These are phyloP conservation scores for Euspilapteryx auroguttella DNA, from an alignment of 2,888 invertebrate genomes.

Conservation along the genomic window DNA sequence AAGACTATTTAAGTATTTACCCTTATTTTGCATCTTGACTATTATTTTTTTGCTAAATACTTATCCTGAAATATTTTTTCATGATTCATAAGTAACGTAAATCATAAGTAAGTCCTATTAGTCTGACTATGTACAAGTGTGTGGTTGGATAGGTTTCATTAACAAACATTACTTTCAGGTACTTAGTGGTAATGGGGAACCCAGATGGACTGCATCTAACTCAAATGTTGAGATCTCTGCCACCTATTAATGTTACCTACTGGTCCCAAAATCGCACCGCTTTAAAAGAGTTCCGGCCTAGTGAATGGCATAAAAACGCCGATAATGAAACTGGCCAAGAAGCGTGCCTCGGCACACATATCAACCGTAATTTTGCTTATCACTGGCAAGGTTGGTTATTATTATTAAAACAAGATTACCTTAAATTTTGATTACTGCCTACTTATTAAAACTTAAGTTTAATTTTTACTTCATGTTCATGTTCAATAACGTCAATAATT, in stretches of 20 bases:
- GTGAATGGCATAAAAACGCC: conserved; percentile 38
- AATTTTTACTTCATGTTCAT: too few species aligned
- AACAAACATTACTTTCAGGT: conserved; percentile 21
- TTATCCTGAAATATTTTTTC: too few species aligned
- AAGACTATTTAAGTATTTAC: too few species aligned
- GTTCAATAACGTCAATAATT: too few species aligned
- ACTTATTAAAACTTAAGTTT: too few species aligned
- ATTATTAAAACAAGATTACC: not conserved
- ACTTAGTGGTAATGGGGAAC: conserved; percentile 39
- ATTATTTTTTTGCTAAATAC: too few species aligned
- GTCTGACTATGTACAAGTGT: not conserved
- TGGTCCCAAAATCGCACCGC: conserved; percentile 29
- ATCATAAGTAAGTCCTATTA: too few species aligned
- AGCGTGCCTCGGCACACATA: conserved; percentile 36
- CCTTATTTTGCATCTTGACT: too few species aligned
- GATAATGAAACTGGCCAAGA: conserved; percentile 17
- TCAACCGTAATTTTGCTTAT: conserved; percentile 48
- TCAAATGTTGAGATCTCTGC: conserved; percentile 16
- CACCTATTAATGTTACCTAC: conserved; percentile 15
- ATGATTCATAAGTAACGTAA: too few species aligned
- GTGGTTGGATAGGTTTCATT: not conserved
- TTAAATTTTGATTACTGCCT: not conserved
- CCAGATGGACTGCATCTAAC: conserved; percentile 40
- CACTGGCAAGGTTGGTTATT: conserved; percentile 49
- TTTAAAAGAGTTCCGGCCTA: conserved; percentile 19